These are phyloP conservation scores for Paradoxurus hermaphroditus DNA, from an alignment of 2,113 vertebrate genomes.

Conservation along the genomic window DNA sequence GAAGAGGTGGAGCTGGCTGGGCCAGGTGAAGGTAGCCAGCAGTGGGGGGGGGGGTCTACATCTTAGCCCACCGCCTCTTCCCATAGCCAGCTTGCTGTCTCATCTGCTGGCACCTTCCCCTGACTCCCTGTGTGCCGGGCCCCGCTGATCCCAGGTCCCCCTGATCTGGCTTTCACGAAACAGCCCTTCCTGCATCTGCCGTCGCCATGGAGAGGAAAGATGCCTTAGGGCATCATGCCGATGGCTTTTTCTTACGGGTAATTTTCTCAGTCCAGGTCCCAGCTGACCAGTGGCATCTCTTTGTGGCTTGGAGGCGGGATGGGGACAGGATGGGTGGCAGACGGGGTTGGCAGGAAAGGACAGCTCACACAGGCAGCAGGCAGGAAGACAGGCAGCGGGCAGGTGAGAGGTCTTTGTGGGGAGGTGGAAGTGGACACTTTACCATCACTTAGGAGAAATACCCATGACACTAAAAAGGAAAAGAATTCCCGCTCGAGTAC, in stretches of 20 bases:
- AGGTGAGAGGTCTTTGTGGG: neutral
- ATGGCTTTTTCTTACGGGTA: neutral
- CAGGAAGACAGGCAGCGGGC: too few relatives aligned
- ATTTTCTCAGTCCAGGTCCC: neutral
- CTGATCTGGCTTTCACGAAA: conserved; percentile 22
- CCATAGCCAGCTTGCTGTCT: neutral
- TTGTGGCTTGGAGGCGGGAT: neutral
- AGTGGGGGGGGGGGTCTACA: neutral
- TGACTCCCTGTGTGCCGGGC: neutral
- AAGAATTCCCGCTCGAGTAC: neutral
- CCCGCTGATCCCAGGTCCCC: neutral
- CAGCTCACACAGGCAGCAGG: neutral
- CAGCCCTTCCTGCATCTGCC: neutral
- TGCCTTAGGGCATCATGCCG: conserved; percentile 44
- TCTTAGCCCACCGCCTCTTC: neutral
- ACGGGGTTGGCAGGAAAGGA: neutral
- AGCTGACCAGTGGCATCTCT: conserved; percentile 17
- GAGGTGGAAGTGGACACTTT: neutral
- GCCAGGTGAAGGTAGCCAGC: neutral
- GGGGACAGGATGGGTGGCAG: neutral
- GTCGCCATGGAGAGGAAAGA: neutral
- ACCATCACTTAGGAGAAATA: neutral
- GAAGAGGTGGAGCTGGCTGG: neutral
- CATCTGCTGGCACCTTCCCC: neutral
- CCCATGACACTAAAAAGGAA: neutral